A percentile compares a stretch with the other conserved stretches of the same genome.
These are phyloP conservation scores for Cossypha heuglini DNA, from an alignment of 2,797 vertebrate genomes.

Conservation along the genomic window DNA sequence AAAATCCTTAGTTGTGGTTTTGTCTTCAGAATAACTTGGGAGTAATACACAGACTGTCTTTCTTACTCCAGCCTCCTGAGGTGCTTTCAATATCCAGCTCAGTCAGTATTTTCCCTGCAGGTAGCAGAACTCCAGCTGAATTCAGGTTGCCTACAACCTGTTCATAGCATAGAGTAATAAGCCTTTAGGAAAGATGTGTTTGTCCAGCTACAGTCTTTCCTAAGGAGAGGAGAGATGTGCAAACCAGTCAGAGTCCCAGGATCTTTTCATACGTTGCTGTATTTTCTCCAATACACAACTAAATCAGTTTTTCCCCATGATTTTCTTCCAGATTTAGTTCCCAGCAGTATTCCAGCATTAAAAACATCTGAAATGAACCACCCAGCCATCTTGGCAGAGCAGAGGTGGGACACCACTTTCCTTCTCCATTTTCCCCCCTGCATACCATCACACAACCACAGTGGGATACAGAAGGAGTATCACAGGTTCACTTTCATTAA, in stretches of 20 bases:
- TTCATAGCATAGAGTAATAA: neutral
- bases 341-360: neutral
- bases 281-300: neutral
- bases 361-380: neutral
- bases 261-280: neutral
- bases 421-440: neutral
- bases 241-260: neutral
- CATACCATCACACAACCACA: neutral
- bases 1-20: neutral
- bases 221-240: neutral
- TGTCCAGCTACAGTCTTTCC: neutral
- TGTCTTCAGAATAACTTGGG: neutral
- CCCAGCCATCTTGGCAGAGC: neutral
- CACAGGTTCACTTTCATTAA: neutral
- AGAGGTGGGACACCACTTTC: neutral
- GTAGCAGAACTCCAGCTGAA: neutral
- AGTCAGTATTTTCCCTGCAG: neutral
- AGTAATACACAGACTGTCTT: neutral
- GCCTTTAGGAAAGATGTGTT: neutral
- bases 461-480: neutral
- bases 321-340: neutral
- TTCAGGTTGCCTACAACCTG: neutral
- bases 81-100: neutral
- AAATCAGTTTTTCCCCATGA: neutral
- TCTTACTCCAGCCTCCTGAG: neutral